Evolutionary conservation across 2,797 vertebrate genomes (phyloP).

Genomic region (Sternarchorhynchus goeldii): DNA sequence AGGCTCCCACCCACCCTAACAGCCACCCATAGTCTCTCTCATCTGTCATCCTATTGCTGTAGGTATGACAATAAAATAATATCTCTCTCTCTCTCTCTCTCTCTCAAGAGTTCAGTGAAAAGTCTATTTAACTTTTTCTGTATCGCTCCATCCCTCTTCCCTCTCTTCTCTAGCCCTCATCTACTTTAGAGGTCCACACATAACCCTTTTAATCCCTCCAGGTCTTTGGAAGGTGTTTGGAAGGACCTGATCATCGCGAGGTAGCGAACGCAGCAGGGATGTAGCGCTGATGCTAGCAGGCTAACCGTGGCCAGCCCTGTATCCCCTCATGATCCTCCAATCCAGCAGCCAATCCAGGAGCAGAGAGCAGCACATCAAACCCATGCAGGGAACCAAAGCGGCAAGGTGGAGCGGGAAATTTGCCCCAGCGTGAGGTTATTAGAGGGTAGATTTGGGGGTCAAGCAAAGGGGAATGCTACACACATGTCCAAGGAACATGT

Average conservation of each 20-base stretch:
- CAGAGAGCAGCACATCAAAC: conserved; percentile 40
- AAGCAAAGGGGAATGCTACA: conserved; percentile 39
- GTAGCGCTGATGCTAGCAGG: conserved; percentile 2
- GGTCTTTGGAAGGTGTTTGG: not conserved
- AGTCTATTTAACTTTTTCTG: conserved; percentile 2
- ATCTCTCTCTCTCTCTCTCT: not conserved
- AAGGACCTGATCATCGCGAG: no score
- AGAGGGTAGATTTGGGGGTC: conserved; percentile 37
- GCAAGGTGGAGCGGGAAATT: conserved; percentile 6
- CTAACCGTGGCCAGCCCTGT: not conserved
- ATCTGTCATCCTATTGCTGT: not conserved
- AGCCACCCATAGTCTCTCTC: not conserved
- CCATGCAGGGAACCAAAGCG: conserved; percentile 1
- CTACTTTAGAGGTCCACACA: conserved; percentile 32
- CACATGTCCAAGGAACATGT: conserved; percentile 38
- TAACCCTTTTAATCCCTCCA: conserved; percentile 53
- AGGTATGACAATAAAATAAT: not conserved
- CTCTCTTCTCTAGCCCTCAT: conserved; percentile 17
- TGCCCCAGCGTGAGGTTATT: conserved; percentile 47
- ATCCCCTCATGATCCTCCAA: no score
- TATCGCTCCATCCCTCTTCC: not conserved
- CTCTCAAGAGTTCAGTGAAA: conserved; percentile 2
- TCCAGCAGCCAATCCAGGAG: conserved; percentile 19
- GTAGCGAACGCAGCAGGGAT: not conserved
- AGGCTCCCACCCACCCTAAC: not conserved